A percentile compares a stretch with the other conserved stretches of the same genome.
phyloP scores from a whole-genome alignment of 2,113 vertebrate genomes.

The Vimba vimba region DNA sequence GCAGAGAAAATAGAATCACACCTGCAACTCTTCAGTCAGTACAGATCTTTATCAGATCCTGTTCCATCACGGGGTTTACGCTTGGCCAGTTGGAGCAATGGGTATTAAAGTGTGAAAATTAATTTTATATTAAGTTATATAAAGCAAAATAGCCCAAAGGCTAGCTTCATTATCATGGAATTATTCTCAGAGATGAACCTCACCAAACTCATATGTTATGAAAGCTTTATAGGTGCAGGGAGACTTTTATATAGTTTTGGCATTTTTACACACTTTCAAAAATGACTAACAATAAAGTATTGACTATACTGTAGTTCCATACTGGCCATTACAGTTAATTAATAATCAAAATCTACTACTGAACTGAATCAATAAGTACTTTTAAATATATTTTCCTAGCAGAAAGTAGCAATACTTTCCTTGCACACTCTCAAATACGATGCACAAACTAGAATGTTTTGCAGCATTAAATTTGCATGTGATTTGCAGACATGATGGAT shows the following conservation, averaged over 20 bases:
- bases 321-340: not conserved
- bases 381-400: not conserved
- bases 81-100: not conserved
- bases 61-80: not conserved
- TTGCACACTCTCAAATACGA: not conserved
- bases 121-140: not conserved
- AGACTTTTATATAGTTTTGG: not conserved
- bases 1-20: not conserved
- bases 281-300: not conserved
- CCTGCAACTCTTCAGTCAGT: not conserved
- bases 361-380: not conserved
- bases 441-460: not conserved
- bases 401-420: not conserved
- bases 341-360: not conserved
- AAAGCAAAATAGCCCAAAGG: constrained; percentile 2
- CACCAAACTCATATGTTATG: not conserved
- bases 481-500: constrained; percentile 14
- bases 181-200: not conserved
- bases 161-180: not conserved
- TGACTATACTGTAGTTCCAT: not conserved
- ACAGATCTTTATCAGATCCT: not conserved
- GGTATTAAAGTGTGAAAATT: not conserved
- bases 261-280: not conserved
- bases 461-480: not conserved
- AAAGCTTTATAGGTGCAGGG: not conserved